phyloP scores from a whole-genome alignment of 2,888 invertebrate genomes.

The Magallana nippona region DNA sequence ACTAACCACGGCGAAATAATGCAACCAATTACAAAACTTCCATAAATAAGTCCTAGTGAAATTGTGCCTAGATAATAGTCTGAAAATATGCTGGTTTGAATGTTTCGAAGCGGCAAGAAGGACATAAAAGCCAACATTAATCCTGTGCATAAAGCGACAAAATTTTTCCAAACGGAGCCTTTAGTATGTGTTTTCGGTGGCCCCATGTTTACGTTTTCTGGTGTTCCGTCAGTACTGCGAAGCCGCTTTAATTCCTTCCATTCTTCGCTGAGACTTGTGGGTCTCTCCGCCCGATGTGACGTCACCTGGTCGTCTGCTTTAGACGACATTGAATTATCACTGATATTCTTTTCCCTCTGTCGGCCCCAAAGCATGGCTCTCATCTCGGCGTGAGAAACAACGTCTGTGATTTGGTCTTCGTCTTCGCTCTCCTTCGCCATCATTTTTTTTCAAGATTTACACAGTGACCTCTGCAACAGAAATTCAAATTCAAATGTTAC shows the following conservation, averaged over 20 bases:
- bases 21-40: slow-evolving; percentile 69
- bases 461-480: neutral
- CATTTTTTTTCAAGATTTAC: neutral
- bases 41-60: slow-evolving; percentile 70
- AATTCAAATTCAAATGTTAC: neutral
- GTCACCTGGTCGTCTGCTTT: slow-evolving; percentile 9
- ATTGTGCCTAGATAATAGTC: slow-evolving; percentile 66
- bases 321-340: neutral
- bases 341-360: slow-evolving; percentile 24
- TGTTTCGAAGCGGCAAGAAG: slow-evolving; percentile 67
- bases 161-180: slow-evolving; percentile 65
- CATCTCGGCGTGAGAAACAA: slow-evolving; percentile 48
- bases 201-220: slow-evolving; percentile 19
- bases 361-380: slow-evolving; percentile 51
- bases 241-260: slow-evolving; percentile 50
- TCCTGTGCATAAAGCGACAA: slow-evolving; percentile 61
- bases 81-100: slow-evolving; percentile 69
- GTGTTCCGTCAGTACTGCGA: slow-evolving; percentile 17
- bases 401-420: slow-evolving; percentile 15
- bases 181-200: slow-evolving; percentile 54
- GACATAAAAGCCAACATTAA: slow-evolving; percentile 65
- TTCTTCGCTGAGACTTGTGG: slow-evolving; percentile 51
- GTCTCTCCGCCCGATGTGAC: slow-evolving; percentile 32
- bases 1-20: slow-evolving; percentile 66
- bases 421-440: slow-evolving; percentile 12